A percentile compares a stretch with the other conserved stretches of the same genome.
phyloP scores from a whole-genome alignment of 2,113 vertebrate species.

The Macrotus californicus region DNA sequence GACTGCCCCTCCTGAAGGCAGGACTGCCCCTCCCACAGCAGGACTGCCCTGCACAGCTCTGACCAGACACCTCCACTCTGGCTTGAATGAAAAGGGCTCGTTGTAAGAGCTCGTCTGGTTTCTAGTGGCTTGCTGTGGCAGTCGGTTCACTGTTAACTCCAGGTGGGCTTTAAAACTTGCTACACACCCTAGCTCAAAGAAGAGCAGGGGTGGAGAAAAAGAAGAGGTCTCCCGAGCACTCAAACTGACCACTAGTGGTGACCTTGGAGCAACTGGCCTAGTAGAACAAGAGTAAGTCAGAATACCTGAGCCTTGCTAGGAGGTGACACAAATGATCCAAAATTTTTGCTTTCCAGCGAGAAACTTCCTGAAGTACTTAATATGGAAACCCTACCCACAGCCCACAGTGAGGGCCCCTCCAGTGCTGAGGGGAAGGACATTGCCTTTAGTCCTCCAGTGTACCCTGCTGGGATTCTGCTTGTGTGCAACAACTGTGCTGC shows the following conservation, averaged over 20 bases:
- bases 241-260: not conserved
- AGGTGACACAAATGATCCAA: slow-evolving; percentile 17
- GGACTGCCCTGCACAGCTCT: not conserved
- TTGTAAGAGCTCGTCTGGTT: not conserved
- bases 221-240: not conserved
- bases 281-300: not conserved
- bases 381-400: slow-evolving; percentile 79
- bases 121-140: not conserved
- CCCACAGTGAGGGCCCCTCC: slow-evolving; percentile 79
- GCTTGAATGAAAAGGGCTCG: not conserved
- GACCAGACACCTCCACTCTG: not conserved
- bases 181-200: not conserved
- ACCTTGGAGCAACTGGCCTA: not conserved
- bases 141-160: not conserved
- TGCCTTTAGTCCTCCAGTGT: slow-evolving; percentile 86
- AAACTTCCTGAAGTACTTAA: slow-evolving; percentile 94
- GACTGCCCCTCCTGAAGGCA: not conserved
- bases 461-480: slow-evolving; percentile 92
- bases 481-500: slow-evolving; percentile 96
- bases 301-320: not conserved
- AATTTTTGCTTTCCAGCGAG: slow-evolving; percentile 81
- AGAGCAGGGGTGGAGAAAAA: not conserved
- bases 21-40: not conserved
- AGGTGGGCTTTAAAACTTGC: not conserved
- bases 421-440: slow-evolving; percentile 71